Percentiles rank a stretch among this genome's conserved stretches.
phyloP scores from a whole-genome alignment of 2,888 invertebrate genomes.

The Patella depressa region DNA sequence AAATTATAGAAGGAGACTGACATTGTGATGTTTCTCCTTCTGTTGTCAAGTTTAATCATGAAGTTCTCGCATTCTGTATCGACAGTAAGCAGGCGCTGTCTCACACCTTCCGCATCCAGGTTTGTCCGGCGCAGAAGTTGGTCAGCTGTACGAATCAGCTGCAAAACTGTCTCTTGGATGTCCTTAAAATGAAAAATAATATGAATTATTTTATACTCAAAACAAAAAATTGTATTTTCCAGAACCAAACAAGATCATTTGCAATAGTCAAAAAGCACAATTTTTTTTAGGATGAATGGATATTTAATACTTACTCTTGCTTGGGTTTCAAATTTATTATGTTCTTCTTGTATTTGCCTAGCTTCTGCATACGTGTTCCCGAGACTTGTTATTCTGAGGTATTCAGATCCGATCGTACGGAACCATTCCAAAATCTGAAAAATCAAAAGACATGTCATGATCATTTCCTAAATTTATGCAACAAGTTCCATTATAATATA shows the following conservation, averaged over 20 bases:
- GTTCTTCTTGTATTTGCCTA: conserved; percentile 79
- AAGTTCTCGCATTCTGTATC: conserved; percentile 75
- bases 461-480: background rate
- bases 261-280: no score
- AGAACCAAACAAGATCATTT: no score
- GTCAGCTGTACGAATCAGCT: conserved; percentile 84
- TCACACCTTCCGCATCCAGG: conserved; percentile 73
- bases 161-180: conserved; percentile 82
- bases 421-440: conserved; percentile 69
- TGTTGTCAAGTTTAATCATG: conserved; percentile 80
- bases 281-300: no score
- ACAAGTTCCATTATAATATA: background rate
- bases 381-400: conserved; percentile 74
- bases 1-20: conserved; percentile 82
- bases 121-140: conserved; percentile 81
- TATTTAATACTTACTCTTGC: conserved; percentile 75
- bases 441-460: background rate
- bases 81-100: conserved; percentile 64
- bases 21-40: conserved; percentile 79
- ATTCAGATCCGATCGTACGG: conserved; percentile 61
- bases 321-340: conserved; percentile 80
- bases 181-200: conserved; percentile 70
- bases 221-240: no score
- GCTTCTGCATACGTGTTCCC: conserved; percentile 83
- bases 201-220: no score